Percentiles rank a stretch among this genome's conserved stretches.
Evolutionary conservation across 2,888 invertebrate genomes (phyloP).

Genomic region (Hyalella azteca): DNA sequence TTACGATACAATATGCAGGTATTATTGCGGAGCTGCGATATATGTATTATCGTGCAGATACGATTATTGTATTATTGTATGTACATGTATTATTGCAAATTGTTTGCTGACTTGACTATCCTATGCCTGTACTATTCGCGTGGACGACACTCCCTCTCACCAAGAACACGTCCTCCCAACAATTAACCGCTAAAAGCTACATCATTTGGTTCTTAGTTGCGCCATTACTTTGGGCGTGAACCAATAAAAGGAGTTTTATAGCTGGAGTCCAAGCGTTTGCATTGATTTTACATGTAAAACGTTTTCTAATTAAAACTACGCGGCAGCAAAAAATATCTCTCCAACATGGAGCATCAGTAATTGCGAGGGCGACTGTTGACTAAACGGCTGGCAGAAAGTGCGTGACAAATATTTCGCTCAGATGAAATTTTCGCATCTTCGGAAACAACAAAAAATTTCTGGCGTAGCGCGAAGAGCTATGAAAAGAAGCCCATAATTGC

Average conservation of each 20-base stretch:
- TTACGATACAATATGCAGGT: too few species aligned
- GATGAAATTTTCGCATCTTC: not conserved
- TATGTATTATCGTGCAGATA: too few species aligned
- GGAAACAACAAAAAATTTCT: too few species aligned
- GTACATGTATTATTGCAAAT: too few species aligned
- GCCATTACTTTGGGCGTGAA: constrained; percentile 31
- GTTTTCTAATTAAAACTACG: not conserved
- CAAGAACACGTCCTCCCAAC: constrained; percentile 27
- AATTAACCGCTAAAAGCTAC: constrained; percentile 9
- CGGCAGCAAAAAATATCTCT: not conserved
- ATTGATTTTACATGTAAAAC: not conserved
- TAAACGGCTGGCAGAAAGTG: not conserved
- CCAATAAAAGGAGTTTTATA: constrained; percentile 15
- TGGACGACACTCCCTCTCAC: not conserved
- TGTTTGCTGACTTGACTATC: too few species aligned
- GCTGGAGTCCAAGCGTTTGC: not conserved
- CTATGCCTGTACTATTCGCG: too few species aligned
- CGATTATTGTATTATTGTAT: too few species aligned
- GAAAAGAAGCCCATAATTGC: too few species aligned
- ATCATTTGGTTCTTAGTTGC: constrained; percentile 17
- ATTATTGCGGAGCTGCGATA: too few species aligned
- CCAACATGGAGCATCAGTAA: not conserved
- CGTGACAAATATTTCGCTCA: constrained; percentile 11
- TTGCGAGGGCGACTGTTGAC: not conserved
- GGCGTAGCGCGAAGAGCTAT: too few species aligned